Base-by-base conservation (phyloP, 2,113 vertebrate genomes). In the Alligator mississippiensis region DNA sequence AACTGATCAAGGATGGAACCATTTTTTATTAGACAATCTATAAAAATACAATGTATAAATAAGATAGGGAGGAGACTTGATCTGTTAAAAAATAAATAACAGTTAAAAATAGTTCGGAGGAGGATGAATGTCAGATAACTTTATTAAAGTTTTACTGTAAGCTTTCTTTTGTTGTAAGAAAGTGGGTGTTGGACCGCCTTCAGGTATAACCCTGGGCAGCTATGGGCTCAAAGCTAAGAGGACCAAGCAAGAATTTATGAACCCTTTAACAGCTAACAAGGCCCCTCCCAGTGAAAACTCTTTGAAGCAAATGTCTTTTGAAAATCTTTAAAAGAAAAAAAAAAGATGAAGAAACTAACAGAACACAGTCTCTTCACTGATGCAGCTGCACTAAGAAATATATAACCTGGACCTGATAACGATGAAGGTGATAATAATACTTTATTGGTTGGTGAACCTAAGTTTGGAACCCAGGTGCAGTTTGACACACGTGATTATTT, bases 221-320 rank as follows among this genome's bases (percentile, higher is more conserved):
- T 47, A 59, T 55, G 80, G 7, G 28, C 27, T 75, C 74, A 55
- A n/a, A 11, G 55, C 58, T 75, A 55, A 85, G 58, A 82, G 77
- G 58, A 70, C 77, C 57, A 55, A 64, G 38, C 5, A 38, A 38
- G 22, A 47, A 47, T 74, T 24, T 74, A 8, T 47, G 34, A 74
- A 24, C 22, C 34, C 22, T 47, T 47, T 47, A 47, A 87, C 89
- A 76, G 68, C 3, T 13, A 62, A 59, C 63, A 57, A 1, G 15
- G 14, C 10, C 21, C 34, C 11, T 94, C 28, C 84, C 27, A 19
- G 57, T 83, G 30, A 55, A 94, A 80, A 68, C 11, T 2, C 55
- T 94, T 93, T 89, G 88, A 92, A 88, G 55, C 19, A 90, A 87
- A 61, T 59, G 4, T 58, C 63, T 83, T 95, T 88, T 91, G 93